Evolutionary conservation across 2,888 invertebrate species (phyloP).

Genomic region (Anaspis maculata): DNA sequence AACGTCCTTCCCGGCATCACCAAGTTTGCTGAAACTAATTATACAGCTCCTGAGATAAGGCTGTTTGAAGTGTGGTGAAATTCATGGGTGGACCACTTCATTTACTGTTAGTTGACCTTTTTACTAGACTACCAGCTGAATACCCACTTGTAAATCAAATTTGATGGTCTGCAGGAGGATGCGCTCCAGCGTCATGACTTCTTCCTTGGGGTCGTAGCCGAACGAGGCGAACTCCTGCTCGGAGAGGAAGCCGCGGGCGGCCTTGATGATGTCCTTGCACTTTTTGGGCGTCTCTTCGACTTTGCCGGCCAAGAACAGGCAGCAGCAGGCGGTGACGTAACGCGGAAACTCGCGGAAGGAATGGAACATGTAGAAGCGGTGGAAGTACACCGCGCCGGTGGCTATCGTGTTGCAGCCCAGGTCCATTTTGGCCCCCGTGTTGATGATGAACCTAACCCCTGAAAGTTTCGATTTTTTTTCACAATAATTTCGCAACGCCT

Average conservation of each 20-base stretch:
- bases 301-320: conserved; percentile 95
- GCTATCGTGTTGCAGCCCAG: conserved; percentile 94
- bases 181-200: conserved; percentile 85
- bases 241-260: conserved; percentile 70
- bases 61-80: too few species aligned
- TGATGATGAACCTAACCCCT: conserved; percentile 90
- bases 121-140: too few species aligned
- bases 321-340: conserved; percentile 95
- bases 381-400: conserved; percentile 97
- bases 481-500: too few species aligned
- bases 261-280: conserved; percentile 93
- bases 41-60: too few species aligned
- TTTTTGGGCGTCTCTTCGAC: conserved; percentile 99
- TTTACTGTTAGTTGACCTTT: too few species aligned
- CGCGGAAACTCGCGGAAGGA: conserved; percentile 93
- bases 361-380: conserved; percentile 99
- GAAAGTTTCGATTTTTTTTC: too few species aligned
- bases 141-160: conserved; percentile 83
- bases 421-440: conserved; percentile 88
- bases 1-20: too few species aligned
- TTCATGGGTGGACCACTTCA: too few species aligned
- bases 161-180: conserved; percentile 96
- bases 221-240: conserved; percentile 82
- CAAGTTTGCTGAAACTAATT: too few species aligned
- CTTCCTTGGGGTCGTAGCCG: conserved; percentile 90